Evolutionary conservation across 1,140 invertebrate genomes (phyloP), one percentile per base, ranked within the genome.

Genomic region (Drosophila insularis): DNA sequence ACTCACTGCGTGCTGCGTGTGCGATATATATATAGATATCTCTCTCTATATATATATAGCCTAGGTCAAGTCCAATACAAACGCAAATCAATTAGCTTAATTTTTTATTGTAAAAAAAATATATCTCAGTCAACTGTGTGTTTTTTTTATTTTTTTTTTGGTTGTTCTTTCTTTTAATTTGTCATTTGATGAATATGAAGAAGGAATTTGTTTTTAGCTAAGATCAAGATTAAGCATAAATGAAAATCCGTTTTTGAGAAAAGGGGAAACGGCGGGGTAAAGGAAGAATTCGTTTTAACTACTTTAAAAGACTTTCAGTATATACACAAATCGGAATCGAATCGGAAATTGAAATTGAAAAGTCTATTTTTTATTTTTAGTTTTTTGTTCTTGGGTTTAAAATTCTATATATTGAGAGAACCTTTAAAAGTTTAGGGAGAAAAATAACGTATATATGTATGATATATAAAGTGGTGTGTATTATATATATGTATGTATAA

Each of bases 1-100:
- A 89, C 86, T 89, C 86, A 89, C 86, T 89, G 86, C 86, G 86
- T 89, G 86, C 86, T 89, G 86, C 86, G 86, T 89, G 81, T 89
- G 86, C 86, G 72, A 72, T 70, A 59, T 74, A 59, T 78, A 67
- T 67, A 61, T 63, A 50, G 17, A 50, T 50, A 21, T 50, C 1
- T 11, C 2, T 50, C 8, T 21, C 17, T 50, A 50, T 50, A 50
- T 50, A 50, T 46, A 46, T 50, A 50, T 8, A 50, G 43, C 43
- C 10, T 50, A 19, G 76, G 73, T 80, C 85, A 85, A 89, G 85
- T 89, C 85, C 85, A 89, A 89, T 89, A 78, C 80, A 89, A 89
- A 89, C 85, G 84, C 84, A 89, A 89, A 78, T 89, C 50, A 81
- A 76, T 89, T 71, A 68, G 77, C 78, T 75, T 82, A 71, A 68